Base-by-base conservation (phyloP, 2,888 invertebrate genomes). In the Unio delphinus region DNA sequence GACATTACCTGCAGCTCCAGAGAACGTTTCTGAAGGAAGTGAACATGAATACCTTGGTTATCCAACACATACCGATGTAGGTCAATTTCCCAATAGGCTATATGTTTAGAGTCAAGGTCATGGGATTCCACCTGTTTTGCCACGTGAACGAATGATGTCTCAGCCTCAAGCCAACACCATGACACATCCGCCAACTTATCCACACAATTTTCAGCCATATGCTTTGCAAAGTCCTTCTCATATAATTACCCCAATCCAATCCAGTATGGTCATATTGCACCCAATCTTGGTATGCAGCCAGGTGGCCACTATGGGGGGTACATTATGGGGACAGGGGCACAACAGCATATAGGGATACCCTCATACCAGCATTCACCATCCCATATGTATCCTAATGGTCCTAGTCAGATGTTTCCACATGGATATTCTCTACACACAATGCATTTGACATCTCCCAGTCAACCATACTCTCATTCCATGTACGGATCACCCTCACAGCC, bases 271-370 rank as follows among this genome's bases (percentile, higher is more conserved):
- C 77, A 75, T 17, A 68, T 71, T 30, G 59, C 73, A 15, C 59
- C 64, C 26, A 71, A 72, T 56, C 55, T 70, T 67, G 76, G 74
- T 15, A 67, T 74, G 26, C 71, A 74, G 8, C 72, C 78, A 17
- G 62, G 72, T n/a, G 71, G 71, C 59, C 75, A 78, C 63, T 79
- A 75, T 68, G 75, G 75, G n/a, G 75, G 77, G 64, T 77, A 77
- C 61, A 72, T 76, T 23, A 68, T 76, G 74, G 76, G 71, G 17
- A 73, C 73, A n/a, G 58, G 59, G 34, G 61, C 69, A 15, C 69
- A 67, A 65, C 74, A 73, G 30, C 67, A 67, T 59, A 63, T 75
- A 20, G 70, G 76, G n/a, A 70, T 75, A 1, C 81, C 81, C 3
- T 69, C 70, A 26, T 64, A 72, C 3, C 76, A 76, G 61, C 76